phyloP scores from a whole-genome alignment of 2,113 vertebrate species.

The Halcyon senegalensis region DNA sequence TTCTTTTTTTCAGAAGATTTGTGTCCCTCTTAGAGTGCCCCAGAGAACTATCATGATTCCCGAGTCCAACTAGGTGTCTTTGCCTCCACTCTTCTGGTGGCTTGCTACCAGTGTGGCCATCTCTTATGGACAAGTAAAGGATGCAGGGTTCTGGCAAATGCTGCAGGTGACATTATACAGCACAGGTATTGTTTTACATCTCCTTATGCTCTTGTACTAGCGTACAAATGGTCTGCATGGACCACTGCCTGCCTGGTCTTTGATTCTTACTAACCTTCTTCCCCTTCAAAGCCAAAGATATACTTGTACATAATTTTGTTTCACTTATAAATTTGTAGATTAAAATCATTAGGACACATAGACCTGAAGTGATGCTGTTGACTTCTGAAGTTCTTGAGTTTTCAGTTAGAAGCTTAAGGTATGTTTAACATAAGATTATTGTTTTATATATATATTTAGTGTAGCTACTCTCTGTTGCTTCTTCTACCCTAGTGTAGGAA shows the following conservation, averaged over 20 bases:
- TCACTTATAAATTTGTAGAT: not conserved
- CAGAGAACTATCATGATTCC: not conserved
- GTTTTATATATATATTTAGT: not conserved
- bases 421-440: not conserved
- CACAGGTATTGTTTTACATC: not conserved
- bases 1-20: not conserved
- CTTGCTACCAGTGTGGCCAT: not conserved
- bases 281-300: not conserved
- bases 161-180: not conserved
- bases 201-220: not conserved
- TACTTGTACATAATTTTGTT: not conserved
- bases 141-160: not conserved
- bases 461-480: not conserved
- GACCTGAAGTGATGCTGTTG: not conserved
- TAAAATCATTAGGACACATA: not conserved
- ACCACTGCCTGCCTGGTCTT: not conserved
- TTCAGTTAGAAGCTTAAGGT: not conserved
- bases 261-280: not conserved
- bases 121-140: not conserved
- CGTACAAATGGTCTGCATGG: not conserved
- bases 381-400: not conserved
- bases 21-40: not conserved
- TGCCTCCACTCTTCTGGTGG: not conserved
- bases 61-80: not conserved
- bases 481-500: not conserved